Conservation (phyloP, 2,888 invertebrate genomes). For the Copidosoma aretas region DNA sequence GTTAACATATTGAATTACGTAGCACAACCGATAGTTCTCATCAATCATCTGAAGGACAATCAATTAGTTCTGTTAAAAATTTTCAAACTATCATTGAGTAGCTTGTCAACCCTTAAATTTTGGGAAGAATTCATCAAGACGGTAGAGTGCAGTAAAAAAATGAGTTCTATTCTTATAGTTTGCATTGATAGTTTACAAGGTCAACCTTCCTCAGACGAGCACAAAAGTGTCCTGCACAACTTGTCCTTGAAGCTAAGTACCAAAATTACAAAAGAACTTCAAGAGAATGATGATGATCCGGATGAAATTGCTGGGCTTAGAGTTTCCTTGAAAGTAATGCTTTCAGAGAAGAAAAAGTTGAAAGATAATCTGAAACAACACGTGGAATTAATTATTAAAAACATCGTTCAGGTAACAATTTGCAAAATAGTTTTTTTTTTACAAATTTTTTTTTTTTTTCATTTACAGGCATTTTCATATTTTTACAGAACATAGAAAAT, state of each 20-base stretch:
- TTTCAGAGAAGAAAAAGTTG: slow-evolving; percentile 42
- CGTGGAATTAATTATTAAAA: slow-evolving; percentile 43
- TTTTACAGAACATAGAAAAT: slow-evolving; percentile 35
- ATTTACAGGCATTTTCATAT: slow-evolving; percentile 11
- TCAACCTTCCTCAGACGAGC: slow-evolving; percentile 44
- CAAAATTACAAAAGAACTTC: slow-evolving; percentile 43
- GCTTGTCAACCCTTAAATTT: slow-evolving; percentile 40
- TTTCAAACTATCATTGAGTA: slow-evolving; percentile 47
- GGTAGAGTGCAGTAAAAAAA: slow-evolving; percentile 36
- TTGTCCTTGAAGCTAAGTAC: slow-evolving; percentile 48
- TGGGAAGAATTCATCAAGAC: slow-evolving; percentile 43
- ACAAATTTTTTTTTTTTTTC: background rate
- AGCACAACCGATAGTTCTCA: slow-evolving; percentile 42
- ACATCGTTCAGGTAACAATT: slow-evolving; percentile 45
- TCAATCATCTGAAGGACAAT: slow-evolving; percentile 43
- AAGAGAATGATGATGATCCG: slow-evolving; percentile 40
- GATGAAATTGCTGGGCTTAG: slow-evolving; percentile 48
- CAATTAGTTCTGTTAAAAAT: slow-evolving; percentile 42
- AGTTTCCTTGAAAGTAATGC: slow-evolving; percentile 46
- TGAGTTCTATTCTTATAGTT: slow-evolving; percentile 45
- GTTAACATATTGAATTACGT: slow-evolving; percentile 48
- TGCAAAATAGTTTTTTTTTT: background rate
- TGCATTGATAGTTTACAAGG: slow-evolving; percentile 48
- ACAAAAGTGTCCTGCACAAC: slow-evolving; percentile 47
- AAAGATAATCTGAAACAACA: slow-evolving; percentile 43